Percentiles rank a stretch among this genome's conserved stretches.
Evolutionary conservation across 23 tunicate species (phyloP).

Genomic region (Phallusia fumigata): DNA sequence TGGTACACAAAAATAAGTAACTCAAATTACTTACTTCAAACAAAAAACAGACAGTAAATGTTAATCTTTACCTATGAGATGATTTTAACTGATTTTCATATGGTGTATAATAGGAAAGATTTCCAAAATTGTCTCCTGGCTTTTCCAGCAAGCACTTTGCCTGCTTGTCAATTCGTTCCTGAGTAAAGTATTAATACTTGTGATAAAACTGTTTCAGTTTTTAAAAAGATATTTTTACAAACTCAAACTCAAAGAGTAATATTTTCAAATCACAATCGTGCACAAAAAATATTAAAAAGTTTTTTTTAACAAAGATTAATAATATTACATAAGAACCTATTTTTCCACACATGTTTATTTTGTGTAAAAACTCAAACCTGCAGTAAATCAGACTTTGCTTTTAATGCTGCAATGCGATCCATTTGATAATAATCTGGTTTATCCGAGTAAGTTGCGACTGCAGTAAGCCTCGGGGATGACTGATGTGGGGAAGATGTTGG

Average conservation of each 20-base stretch:
- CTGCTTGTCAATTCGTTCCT: constrained; percentile 46
- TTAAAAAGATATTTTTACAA: neutral
- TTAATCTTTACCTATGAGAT: neutral
- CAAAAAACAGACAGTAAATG: neutral
- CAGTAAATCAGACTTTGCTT: constrained; percentile 63
- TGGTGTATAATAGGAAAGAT: neutral
- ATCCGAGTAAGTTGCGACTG: neutral
- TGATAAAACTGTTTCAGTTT: neutral
- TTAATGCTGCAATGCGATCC: constrained; percentile 62
- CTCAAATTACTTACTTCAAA: too few relatives aligned
- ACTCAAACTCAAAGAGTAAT: neutral
- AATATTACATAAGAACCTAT: too few relatives aligned
- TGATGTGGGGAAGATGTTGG: neutral
- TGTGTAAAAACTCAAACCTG: constrained; percentile 45
- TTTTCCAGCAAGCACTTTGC: constrained; percentile 35
- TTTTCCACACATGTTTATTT: too few relatives aligned
- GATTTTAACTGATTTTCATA: neutral
- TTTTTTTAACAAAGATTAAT: too few relatives aligned
- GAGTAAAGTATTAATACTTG: neutral
- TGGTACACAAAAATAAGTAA: too few relatives aligned
- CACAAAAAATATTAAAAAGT: too few relatives aligned
- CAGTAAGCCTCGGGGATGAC: neutral
- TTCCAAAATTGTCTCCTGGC: neutral
- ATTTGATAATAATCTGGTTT: neutral
- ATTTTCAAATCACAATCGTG: neutral